These are phyloP conservation scores for Rallus crepitans DNA, from an alignment of 2,797 vertebrate genomes.

Conservation along the genomic window DNA sequence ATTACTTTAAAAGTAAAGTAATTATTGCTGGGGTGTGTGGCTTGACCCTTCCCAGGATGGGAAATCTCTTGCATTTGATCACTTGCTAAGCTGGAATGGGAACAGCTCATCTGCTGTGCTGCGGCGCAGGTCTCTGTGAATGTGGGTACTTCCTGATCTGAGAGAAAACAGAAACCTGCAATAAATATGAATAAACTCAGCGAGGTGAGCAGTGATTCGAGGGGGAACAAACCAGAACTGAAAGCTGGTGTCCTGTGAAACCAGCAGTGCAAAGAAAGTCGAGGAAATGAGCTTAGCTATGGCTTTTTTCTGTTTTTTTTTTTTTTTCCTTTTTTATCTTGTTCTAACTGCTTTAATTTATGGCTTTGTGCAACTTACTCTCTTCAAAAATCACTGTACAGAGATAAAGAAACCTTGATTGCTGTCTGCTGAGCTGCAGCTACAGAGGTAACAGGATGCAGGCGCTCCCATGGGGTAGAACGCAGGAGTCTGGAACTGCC, in stretches of 20 bases:
- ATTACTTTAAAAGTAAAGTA: not conserved
- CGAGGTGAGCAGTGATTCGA: not conserved
- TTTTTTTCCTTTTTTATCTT: not conserved
- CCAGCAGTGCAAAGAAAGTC: not conserved
- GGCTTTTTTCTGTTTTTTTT: not conserved
- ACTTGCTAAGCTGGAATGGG: not conserved
- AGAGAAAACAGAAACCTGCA: not conserved
- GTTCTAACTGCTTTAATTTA: not conserved
- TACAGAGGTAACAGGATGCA: rapidly evolving
- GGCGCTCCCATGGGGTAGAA: not conserved
- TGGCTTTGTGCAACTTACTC: not conserved
- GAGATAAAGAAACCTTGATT: not conserved
- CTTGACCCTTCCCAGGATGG: not conserved
- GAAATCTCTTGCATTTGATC: not conserved
- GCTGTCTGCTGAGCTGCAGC: not conserved
- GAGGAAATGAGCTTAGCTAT: not conserved
- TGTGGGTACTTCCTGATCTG: rapidly evolving
- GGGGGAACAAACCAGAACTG: not conserved
- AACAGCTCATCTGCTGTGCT: not conserved
- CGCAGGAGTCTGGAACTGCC: not conserved
- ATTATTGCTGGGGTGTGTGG: not conserved
- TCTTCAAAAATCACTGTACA: not conserved
- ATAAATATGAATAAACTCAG: not conserved
- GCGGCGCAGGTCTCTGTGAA: not conserved
- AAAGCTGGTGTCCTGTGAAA: not conserved